These are phyloP conservation scores for Electrophaes corylata DNA, from an alignment of 2,888 invertebrate genomes.

Conservation along the genomic window DNA sequence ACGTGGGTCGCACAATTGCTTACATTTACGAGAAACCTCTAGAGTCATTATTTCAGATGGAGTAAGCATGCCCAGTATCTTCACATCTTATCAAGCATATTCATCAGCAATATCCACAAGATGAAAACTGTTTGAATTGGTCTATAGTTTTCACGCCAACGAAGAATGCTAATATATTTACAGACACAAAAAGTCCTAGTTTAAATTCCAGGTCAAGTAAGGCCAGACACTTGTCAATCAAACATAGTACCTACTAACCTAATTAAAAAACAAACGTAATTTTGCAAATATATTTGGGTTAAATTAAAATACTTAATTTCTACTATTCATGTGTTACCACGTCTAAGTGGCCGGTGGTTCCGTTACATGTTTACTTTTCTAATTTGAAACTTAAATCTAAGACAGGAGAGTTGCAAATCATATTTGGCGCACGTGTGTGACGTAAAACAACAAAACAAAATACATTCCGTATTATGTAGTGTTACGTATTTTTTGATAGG, in stretches of 20 bases:
- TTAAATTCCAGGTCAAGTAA: not conserved
- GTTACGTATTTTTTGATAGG: not conserved
- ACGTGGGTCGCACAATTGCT: no score
- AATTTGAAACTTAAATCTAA: not conserved
- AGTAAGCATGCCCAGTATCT: no score
- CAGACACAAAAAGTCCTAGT: not conserved
- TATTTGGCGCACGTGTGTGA: not conserved
- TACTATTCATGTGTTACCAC: not conserved
- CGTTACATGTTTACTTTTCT: not conserved
- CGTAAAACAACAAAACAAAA: not conserved
- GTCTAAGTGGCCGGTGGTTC: not conserved
- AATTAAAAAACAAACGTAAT: not conserved
- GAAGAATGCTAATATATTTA: no score
- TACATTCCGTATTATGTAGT: not conserved
- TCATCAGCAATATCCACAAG: no score
- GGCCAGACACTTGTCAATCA: not conserved
- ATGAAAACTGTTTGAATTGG: no score
- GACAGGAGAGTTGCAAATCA: not conserved
- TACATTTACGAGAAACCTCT: no score
- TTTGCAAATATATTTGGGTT: not conserved
- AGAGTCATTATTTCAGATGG: no score
- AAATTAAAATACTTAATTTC: not conserved
- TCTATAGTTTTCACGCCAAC: no score
- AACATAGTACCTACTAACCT: not conserved
- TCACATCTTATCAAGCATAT: no score